Evolutionary conservation across 2,797 vertebrate species (phyloP), one percentile per base, ranked within the genome.

Genomic region (Tapera naevia): DNA sequence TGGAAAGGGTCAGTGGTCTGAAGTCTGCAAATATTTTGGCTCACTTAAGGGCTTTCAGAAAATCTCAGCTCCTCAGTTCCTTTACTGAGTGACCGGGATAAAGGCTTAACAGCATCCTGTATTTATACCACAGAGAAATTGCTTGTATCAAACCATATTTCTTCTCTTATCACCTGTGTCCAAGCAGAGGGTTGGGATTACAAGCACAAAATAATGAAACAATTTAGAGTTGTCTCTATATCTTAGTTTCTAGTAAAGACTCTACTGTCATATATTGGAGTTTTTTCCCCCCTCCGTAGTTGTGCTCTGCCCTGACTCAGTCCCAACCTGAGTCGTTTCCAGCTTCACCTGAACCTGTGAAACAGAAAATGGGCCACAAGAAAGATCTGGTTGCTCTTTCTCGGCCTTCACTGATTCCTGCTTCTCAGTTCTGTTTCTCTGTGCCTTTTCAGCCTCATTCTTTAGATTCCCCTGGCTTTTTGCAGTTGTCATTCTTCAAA

Each of bases 401-500:
- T 75, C n/a, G 37, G 35, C 16, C 19, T 86, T 35, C 46, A n/a
- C 28, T 64, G 23, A 4, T 69, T 80, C 24, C 43, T 72, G 15
- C 41, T 72, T 58, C 65, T 78, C 28, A 8, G 5, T 37, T 65
- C 61, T 95, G 75, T 61, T 41, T 72, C 83, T 60, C 57, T 15
- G 9, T 57, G 28, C 50, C 45, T 86, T 46, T 86, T 43, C 46
- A 86, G 37, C 27, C 33, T 75, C 17, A 10, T 75, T 73, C 70
- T 86, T 88, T 13, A 78, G 6, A 54, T 83, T 83, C 13, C 43
- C 76, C 53, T 67, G 78, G 8, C 43, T 80, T 90, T 65, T 78
- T 83, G 61, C 30, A 30, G 27, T 54, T 66, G 65, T 86, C 76
- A 48, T 69, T 93, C 73, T 66, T 86, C 80, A 93, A 81, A 88